Evolutionary conservation across 2,113 vertebrate genomes (phyloP).

Genomic region (Ammodytes marinus): DNA sequence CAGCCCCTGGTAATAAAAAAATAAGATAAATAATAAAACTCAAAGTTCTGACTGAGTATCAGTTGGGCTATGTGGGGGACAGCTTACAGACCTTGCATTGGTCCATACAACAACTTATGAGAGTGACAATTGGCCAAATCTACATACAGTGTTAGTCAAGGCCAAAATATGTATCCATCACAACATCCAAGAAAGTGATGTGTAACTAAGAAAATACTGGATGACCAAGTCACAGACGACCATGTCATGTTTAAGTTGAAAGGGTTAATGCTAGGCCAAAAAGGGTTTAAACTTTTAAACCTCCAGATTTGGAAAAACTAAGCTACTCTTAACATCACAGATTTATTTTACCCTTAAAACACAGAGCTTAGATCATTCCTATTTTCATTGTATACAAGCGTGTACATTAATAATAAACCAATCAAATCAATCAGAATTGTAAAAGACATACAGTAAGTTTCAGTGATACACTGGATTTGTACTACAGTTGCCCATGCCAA

Average conservation of each 20-base stretch:
- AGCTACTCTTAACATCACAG: background rate
- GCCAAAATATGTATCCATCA: background rate
- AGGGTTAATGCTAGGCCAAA: background rate
- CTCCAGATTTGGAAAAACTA: background rate
- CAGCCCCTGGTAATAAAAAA: slow-evolving; percentile 50
- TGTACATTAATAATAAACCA: background rate
- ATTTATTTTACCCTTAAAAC: no score
- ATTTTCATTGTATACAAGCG: background rate
- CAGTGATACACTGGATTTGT: background rate
- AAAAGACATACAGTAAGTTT: background rate
- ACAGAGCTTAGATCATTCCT: background rate
- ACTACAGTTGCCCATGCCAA: background rate
- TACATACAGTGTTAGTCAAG: background rate
- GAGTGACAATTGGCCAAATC: background rate
- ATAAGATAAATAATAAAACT: slow-evolving; percentile 36
- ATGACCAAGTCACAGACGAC: background rate
- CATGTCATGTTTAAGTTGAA: background rate
- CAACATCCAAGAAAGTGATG: background rate
- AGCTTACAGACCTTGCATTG: background rate
- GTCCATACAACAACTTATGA: background rate
- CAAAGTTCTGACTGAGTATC: slow-evolving; percentile 4
- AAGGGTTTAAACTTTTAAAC: no score
- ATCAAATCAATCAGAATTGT: background rate
- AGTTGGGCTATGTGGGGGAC: slow-evolving; percentile 10
- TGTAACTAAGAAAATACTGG: background rate